A percentile compares a stretch with the other conserved stretches of the same genome.
Evolutionary conservation across 2,113 vertebrate genomes (phyloP).

Genomic region (Macquaria australasica): DNA sequence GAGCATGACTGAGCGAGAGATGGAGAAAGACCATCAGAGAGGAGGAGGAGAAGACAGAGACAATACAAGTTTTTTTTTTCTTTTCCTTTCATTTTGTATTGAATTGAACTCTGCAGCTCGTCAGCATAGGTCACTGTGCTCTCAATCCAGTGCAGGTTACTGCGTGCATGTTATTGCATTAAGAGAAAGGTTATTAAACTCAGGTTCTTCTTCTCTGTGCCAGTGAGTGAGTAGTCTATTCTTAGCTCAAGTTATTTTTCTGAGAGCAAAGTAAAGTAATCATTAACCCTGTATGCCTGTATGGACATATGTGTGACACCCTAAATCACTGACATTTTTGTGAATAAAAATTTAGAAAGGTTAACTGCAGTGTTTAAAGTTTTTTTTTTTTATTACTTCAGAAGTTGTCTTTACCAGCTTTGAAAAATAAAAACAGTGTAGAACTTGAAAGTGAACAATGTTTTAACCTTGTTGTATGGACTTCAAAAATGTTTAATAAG

Average conservation of each 20-base stretch:
- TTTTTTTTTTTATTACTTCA: too few species aligned
- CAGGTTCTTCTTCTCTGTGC: not conserved
- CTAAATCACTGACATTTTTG: too few species aligned
- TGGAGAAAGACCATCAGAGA: slow-evolving; percentile 22
- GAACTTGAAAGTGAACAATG: not conserved
- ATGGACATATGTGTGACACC: not conserved
- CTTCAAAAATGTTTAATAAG: not conserved
- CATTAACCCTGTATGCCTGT: not conserved
- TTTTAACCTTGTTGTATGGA: too few species aligned
- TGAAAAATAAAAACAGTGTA: not conserved
- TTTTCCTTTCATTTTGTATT: not conserved
- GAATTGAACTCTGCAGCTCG: not conserved
- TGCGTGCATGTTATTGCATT: not conserved
- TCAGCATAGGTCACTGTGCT: slow-evolving; percentile 10
- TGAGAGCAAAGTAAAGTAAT: not conserved
- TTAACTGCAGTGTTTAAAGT: not conserved
- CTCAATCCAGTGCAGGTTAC: slow-evolving; percentile 16
- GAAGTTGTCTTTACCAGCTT: not conserved
- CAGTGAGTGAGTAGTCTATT: not conserved
- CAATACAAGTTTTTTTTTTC: not conserved
- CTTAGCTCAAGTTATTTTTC: not conserved
- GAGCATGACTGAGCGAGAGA: slow-evolving; percentile 44
- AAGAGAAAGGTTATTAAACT: not conserved
- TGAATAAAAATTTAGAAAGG: not conserved
- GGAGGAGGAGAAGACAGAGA: slow-evolving; percentile 1